Evolutionary conservation across 2,888 invertebrate species (phyloP).

Genomic region (Drosophila tripunctata): DNA sequence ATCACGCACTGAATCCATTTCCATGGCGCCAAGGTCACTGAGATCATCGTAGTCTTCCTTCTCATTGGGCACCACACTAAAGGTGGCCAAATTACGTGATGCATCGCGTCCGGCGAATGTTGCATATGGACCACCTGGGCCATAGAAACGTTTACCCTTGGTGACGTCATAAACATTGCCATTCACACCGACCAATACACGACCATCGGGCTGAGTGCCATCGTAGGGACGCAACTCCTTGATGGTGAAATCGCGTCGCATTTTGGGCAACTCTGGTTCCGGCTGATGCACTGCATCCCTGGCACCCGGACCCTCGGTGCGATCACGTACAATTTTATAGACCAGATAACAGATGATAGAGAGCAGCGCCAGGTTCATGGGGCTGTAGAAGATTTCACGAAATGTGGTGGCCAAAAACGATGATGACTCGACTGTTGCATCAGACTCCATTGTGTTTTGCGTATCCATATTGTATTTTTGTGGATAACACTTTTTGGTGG

Average conservation of each 20-base stretch:
- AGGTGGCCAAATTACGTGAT: constrained; percentile 96
- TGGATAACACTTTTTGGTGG: constrained; percentile 4
- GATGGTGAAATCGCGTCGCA: constrained; percentile 95
- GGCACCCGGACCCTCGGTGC: constrained; percentile 83
- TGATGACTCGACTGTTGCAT: constrained; percentile 48
- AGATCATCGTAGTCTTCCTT: constrained; percentile 97
- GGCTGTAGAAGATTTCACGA: constrained; percentile 88
- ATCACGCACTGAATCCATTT: constrained; percentile 97
- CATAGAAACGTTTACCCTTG: constrained; percentile 94
- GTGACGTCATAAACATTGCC: constrained; percentile 98
- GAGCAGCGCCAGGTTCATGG: constrained; percentile 89
- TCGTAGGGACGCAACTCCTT: constrained; percentile 94
- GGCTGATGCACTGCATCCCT: constrained; percentile 39
- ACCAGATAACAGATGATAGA: constrained; percentile 89
- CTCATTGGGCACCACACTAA: constrained; percentile 91
- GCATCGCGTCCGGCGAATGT: constrained; percentile 98
- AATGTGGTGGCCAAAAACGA: constrained; percentile 80
- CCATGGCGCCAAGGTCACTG: constrained; percentile 94
- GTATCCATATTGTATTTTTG: constrained; percentile 44
- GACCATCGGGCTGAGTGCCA: constrained; percentile 93
- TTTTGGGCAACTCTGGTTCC: constrained; percentile 89
- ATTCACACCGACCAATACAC: constrained; percentile 96
- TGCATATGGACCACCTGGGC: constrained; percentile 97
- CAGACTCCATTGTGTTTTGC: constrained; percentile 40
- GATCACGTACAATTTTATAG: constrained; percentile 89